Conservation (phyloP, 30 jellyfish, hydroid and myxozoan species). For the Clytia hemisphaerica region DNA sequence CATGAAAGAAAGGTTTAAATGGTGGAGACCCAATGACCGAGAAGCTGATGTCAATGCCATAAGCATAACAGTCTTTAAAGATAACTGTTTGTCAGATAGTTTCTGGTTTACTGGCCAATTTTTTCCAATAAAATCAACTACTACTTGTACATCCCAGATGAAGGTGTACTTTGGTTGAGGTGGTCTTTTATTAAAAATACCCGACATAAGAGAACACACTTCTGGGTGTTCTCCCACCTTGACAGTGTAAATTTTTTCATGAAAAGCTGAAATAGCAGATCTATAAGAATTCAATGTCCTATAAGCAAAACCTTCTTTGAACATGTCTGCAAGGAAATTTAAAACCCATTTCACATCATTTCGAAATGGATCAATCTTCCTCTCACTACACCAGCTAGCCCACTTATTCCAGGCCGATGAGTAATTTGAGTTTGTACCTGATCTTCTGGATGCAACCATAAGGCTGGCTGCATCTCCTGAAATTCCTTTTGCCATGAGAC, state of each 20-base stretch:
- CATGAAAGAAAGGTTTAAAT: background rate
- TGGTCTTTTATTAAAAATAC: slow-evolving; percentile 13
- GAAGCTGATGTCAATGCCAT: background rate
- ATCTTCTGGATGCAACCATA: background rate
- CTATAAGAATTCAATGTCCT: slow-evolving; percentile 2
- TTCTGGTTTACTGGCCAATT: background rate
- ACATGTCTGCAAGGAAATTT: slow-evolving; percentile 8
- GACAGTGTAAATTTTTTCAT: background rate
- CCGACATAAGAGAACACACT: slow-evolving; percentile 2
- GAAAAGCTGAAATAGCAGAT: slow-evolving; percentile 3
- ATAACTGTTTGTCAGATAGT: background rate
- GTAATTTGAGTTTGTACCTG: slow-evolving; percentile 14
- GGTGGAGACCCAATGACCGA: background rate
- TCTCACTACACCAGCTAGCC: slow-evolving; percentile 11
- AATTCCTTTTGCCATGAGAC: background rate
- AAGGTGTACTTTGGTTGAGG: slow-evolving; percentile 8
- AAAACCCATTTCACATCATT: background rate
- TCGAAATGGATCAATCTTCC: slow-evolving; percentile 17
- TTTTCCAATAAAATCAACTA: background rate
- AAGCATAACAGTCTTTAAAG: background rate
- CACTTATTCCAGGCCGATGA: slow-evolving; percentile 7
- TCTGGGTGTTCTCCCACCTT: slow-evolving; percentile 17
- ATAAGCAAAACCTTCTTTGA: background rate
- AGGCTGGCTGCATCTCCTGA: slow-evolving; percentile 14
- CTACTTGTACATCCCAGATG: slow-evolving; percentile 11